phyloP scores from a whole-genome alignment of 1,140 invertebrate species.

The Leptinotarsa lineolata region DNA sequence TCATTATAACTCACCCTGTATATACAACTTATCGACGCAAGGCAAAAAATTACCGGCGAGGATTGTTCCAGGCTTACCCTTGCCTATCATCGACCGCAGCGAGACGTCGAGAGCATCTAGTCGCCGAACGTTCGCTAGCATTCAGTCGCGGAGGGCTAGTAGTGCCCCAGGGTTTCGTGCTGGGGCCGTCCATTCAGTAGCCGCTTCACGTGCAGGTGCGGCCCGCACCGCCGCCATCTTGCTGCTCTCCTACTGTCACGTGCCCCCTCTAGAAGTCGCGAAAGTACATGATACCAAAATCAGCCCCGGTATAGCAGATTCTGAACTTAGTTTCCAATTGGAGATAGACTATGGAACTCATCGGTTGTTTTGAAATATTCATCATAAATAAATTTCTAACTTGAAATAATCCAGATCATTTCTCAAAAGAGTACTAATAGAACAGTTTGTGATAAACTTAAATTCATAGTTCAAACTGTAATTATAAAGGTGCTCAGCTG shows the following conservation, averaged over 20 bases:
- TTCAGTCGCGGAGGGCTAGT: constrained; percentile 64
- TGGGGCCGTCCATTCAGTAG: constrained; percentile 59
- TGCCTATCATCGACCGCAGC: constrained; percentile 55
- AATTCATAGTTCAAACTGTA: no score
- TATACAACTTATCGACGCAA: not conserved
- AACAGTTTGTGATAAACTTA: no score
- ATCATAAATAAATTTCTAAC: no score
- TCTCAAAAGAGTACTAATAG: no score
- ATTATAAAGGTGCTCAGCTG: no score
- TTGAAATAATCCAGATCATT: no score
- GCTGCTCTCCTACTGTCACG: constrained; percentile 77
- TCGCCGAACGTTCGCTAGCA: constrained; percentile 63
- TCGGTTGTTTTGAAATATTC: not conserved
- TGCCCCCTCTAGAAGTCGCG: constrained; percentile 15
- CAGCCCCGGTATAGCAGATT: not conserved
- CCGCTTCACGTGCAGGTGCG: constrained; percentile 78
- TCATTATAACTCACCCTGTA: no score
- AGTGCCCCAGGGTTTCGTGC: constrained; percentile 57
- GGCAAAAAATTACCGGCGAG: not conserved
- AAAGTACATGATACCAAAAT: constrained; percentile 22
- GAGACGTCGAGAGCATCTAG: constrained; percentile 71
- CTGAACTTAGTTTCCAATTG: not conserved
- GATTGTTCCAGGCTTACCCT: constrained; percentile 51
- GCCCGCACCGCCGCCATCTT: constrained; percentile 86
- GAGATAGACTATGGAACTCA: not conserved